Base-by-base conservation (phyloP, 2,113 vertebrate species). In the Laticauda laticaudata region DNA sequence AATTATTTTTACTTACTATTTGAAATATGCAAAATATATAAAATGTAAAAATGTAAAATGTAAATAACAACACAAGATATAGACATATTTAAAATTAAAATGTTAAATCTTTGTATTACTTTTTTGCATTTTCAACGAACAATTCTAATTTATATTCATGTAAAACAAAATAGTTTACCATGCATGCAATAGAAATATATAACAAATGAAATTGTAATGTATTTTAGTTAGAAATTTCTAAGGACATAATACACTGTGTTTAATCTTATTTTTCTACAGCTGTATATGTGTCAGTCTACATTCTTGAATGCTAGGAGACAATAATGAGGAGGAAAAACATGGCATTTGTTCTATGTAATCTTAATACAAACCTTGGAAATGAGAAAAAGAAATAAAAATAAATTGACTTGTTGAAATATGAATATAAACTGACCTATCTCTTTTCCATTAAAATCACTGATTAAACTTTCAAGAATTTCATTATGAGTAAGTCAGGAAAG, bases 71-170 rank as follows among this genome's bases (percentile, higher is more conserved):
- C 21, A 48, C 7, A 48, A 24, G 21, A 45, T 86, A 86, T 23
- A 43, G 5, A 6, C 23, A 86, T 56, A 56, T 56, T 45, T 86
- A 48, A 87, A 87, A 87, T 14, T 45, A 53, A 26, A 87, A 53
- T 53, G 53, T 88, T 39, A 92, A 75, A 85, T 93, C 93, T 92
- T 93, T 95, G 92, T 94, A 90, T 29, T 93, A 96, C 81, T 12
- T 59, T 12, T 21, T 95, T 92, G 86, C 89, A 85, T 94, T 75
- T 24, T 91, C 34, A 18, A 8, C 26, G 1, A 1, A 86, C 8
- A 45, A 55, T 39, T 43, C 26, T 91, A 12, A 56, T 8, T 43
- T n/a, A 61, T 34, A n/a, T 45, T 20, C 29, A 89, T 23, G 48
- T 29, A 87, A 86, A 55, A 87, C 45, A 86, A 91, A 45, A 91